A percentile compares a stretch with the other conserved stretches of the same genome.
Conservation (phyloP, 1,140 invertebrate genomes). For the Dendroctonus ponderosae region DNA sequence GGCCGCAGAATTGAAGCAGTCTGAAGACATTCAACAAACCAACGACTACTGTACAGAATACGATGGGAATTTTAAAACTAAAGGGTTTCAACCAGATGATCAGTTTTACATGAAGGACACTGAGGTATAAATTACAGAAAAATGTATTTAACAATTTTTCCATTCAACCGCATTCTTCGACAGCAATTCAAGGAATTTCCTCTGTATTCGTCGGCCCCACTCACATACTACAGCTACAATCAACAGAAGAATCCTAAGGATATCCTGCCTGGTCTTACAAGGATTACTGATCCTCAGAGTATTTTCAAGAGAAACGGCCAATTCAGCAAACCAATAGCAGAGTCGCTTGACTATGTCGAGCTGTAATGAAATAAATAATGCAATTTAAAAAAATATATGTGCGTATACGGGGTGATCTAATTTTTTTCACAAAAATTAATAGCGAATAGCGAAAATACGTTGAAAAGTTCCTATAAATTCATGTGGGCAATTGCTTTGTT, state of each 20-base stretch:
- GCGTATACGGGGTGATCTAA: too few species aligned
- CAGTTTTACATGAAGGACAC: slow-evolving; percentile 16
- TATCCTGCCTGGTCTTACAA: slow-evolving; percentile 9
- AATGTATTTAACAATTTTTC: neutral
- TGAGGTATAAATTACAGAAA: slow-evolving; percentile 6
- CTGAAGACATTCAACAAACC: neutral
- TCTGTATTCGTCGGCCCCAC: slow-evolving; percentile 13
- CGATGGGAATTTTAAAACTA: slow-evolving; percentile 16
- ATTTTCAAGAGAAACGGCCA: slow-evolving; percentile 22
- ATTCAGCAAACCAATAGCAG: slow-evolving; percentile 16
- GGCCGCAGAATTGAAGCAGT: slow-evolving; percentile 3
- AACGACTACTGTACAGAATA: slow-evolving; percentile 26
- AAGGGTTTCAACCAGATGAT: slow-evolving; percentile 17
- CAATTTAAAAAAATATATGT: too few species aligned
- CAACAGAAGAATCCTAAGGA: slow-evolving; percentile 12
- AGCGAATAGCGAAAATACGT: too few species aligned
- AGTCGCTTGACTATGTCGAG: slow-evolving; percentile 7
- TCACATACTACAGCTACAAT: slow-evolving; percentile 24
- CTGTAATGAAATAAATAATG: slow-evolving; percentile 8
- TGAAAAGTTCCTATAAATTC: too few species aligned
- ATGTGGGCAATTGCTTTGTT: too few species aligned
- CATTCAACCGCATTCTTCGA: neutral
- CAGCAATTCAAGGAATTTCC: slow-evolving; percentile 16
- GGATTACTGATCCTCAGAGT: slow-evolving; percentile 4
- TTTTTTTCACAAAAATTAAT: too few species aligned